phyloP scores from a whole-genome alignment of 2,888 invertebrate species.

The Strigamia crassipes region DNA sequence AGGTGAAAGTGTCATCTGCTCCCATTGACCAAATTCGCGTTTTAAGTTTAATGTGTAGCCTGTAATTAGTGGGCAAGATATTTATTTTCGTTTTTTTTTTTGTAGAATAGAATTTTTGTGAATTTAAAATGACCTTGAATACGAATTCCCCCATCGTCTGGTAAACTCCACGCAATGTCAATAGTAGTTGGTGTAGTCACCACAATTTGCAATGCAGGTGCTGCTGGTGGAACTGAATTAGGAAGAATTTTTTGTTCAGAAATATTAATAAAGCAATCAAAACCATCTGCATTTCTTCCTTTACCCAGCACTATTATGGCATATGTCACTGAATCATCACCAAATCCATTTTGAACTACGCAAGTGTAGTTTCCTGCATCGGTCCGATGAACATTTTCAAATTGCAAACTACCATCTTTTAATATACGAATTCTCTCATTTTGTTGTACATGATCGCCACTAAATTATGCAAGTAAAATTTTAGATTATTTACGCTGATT shows the following conservation, averaged over 20 bases:
- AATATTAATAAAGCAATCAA: no score
- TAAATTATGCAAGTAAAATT: neutral
- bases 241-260: neutral
- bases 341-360: slow-evolving; percentile 88
- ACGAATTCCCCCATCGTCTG: slow-evolving; percentile 44
- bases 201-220: slow-evolving; percentile 38
- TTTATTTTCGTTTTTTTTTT: no score
- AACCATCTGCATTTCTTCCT: neutral
- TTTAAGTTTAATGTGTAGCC: slow-evolving; percentile 51
- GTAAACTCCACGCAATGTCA: slow-evolving; percentile 47
- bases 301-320: slow-evolving; percentile 82
- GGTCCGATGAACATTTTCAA: slow-evolving; percentile 82
- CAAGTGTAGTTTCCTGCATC: slow-evolving; percentile 95
- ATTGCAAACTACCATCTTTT: slow-evolving; percentile 83
- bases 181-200: slow-evolving; percentile 39
- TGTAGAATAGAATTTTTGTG: neutral
- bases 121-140: slow-evolving; percentile 24
- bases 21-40: slow-evolving; percentile 51
- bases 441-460: slow-evolving; percentile 42
- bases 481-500: neutral
- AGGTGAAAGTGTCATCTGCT: slow-evolving; percentile 52
- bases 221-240: slow-evolving; percentile 46
- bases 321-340: slow-evolving; percentile 91
- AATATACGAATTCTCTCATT: slow-evolving; percentile 44
- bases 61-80: slow-evolving; percentile 1